Evolutionary conservation across 2,888 invertebrate genomes (phyloP).

Genomic region (Troides aeacus): DNA sequence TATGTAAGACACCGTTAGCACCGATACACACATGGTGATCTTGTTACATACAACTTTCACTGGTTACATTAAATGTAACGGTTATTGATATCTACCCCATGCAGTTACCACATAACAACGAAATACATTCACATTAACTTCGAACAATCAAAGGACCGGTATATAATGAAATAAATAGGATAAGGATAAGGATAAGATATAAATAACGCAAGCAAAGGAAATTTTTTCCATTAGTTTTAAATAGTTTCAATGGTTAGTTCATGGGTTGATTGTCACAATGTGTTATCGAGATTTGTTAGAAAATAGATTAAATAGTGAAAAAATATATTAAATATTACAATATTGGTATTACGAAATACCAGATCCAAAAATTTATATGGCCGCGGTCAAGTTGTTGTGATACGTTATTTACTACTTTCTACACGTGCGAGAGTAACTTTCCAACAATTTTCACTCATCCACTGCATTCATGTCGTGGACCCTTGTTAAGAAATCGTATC

Average conservation of each 20-base stretch:
- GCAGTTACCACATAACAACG: background rate
- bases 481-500: slow-evolving; percentile 25
- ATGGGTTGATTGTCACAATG: no score
- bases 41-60: slow-evolving; percentile 39
- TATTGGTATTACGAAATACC: background rate
- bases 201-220: no score
- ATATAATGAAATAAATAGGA: no score
- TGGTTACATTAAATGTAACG: slow-evolving; percentile 8
- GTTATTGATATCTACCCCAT: background rate
- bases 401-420: slow-evolving; percentile 34
- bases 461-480: slow-evolving; percentile 27
- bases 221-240: no score
- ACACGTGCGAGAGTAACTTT: slow-evolving; percentile 32
- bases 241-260: no score
- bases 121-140: background rate
- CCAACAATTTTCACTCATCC: slow-evolving; percentile 37
- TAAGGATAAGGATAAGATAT: no score
- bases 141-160: no score
- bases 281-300: background rate
- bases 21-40: slow-evolving; percentile 37
- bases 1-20: slow-evolving; percentile 35
- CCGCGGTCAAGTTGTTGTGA: background rate
- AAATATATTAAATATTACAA: background rate
- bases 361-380: slow-evolving; percentile 14
- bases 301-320: no score